phyloP scores from a whole-genome alignment of 2,888 invertebrate species.

The Chymomyza caudatula region DNA sequence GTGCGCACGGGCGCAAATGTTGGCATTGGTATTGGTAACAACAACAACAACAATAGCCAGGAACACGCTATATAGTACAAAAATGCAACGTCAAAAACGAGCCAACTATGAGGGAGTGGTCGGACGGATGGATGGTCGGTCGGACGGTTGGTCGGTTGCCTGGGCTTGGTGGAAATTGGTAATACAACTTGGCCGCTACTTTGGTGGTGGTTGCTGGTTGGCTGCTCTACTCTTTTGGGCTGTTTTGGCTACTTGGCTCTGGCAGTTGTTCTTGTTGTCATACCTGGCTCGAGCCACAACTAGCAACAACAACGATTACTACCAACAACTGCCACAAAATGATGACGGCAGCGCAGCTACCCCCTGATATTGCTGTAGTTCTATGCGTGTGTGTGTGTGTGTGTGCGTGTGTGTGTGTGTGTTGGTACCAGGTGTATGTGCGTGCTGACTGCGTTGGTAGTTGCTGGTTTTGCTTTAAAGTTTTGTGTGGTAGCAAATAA shows the following conservation, averaged over 20 bases:
- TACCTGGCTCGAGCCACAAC: constrained; percentile 5
- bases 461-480: constrained; percentile 59
- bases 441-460: constrained; percentile 1
- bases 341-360: constrained; percentile 42
- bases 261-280: neutral
- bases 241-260: neutral
- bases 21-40: constrained; percentile 36
- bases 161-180: constrained; percentile 32
- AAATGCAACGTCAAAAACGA: constrained; percentile 23
- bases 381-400: constrained; percentile 19
- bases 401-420: constrained; percentile 30
- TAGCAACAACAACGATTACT: constrained; percentile 10
- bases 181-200: constrained; percentile 52
- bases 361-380: constrained; percentile 15
- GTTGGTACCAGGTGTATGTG: constrained; percentile 29
- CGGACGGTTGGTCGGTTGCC: neutral
- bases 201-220: constrained; percentile 64
- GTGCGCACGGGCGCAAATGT: constrained; percentile 36
- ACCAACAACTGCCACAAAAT: constrained; percentile 15
- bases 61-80: constrained; percentile 40
- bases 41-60: constrained; percentile 6
- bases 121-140: neutral
- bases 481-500: constrained; percentile 76
- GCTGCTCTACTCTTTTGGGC: constrained; percentile 22
- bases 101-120: constrained; percentile 59